These are phyloP conservation scores for Lates calcarifer DNA, from an alignment of 2,113 vertebrate species.

Conservation along the genomic window DNA sequence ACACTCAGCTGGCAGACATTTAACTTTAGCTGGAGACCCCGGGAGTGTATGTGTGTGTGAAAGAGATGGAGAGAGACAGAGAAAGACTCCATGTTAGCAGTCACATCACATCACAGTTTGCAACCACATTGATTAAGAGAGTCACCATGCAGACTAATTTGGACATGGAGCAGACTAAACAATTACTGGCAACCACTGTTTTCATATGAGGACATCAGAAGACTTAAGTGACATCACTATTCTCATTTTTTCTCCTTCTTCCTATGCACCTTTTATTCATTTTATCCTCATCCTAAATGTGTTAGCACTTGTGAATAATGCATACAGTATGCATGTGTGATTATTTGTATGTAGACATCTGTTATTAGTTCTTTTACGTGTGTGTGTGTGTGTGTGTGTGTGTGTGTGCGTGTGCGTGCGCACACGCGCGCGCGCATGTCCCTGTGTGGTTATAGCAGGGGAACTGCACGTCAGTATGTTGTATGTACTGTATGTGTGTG, in stretches of 20 bases:
- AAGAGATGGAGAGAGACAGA: slow-evolving; percentile 18
- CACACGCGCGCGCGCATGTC: slow-evolving; percentile 2
- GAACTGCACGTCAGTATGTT: slow-evolving; percentile 49
- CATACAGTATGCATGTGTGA: slow-evolving; percentile 9
- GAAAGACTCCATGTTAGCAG: slow-evolving; percentile 76
- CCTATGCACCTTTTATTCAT: not conserved
- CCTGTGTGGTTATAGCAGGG: slow-evolving; percentile 9
- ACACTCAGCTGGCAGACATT: slow-evolving; percentile 79
- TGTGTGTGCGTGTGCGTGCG: slow-evolving; percentile 5
- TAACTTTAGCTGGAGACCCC: slow-evolving; percentile 70
- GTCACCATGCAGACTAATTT: slow-evolving; percentile 75
- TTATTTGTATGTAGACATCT: slow-evolving; percentile 26
- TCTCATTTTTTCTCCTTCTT: not conserved
- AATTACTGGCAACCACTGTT: slow-evolving; percentile 55
- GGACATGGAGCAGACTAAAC: slow-evolving; percentile 63
- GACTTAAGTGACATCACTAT: slow-evolving; percentile 22
- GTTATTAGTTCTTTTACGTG: not conserved
- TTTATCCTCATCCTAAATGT: not conserved
- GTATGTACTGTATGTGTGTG: slow-evolving; percentile 27
- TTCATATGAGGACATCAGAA: slow-evolving; percentile 49
- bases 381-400: slow-evolving; percentile 7
- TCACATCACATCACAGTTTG: slow-evolving; percentile 82
- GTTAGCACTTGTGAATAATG: slow-evolving; percentile 20
- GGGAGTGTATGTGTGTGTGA: slow-evolving; percentile 30
- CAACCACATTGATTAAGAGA: slow-evolving; percentile 79